Evolutionary conservation across 2,113 vertebrate species (phyloP), one percentile per base, ranked within the genome.

Genomic region (Otus sunia): DNA sequence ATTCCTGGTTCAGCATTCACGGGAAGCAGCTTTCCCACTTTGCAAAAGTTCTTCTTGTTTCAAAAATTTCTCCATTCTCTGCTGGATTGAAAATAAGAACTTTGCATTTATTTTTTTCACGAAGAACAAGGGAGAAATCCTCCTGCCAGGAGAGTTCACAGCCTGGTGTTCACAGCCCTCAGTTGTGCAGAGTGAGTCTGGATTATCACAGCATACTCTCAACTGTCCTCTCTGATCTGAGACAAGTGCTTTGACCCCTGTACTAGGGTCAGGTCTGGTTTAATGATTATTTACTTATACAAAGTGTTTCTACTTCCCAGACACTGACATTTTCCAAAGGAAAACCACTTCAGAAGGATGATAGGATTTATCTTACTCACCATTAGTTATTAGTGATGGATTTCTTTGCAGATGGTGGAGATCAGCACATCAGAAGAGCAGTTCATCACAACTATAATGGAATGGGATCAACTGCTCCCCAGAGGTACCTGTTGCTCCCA

Each of bases 161-260:
- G 30, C 30, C 55, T 67, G 29, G 11, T 64, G 21, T 19, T 55
- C 13, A 29, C 52, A 89, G 67, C 25, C 39, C 22, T 63, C 1
- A 1, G 23, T 9, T 1, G 0, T 3, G 12, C 0, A 1, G 34
- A 50, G 19, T 3, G 4, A 29, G 25, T 23, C 72, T 79, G 60
- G 39, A 17, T 79, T 66, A 67, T 36, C 64, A 52, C 15, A 45
- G 50, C 1, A 0, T 53, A 13, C 30, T 41, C 67, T 37, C 47
- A 30, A 1, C 34, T 43, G n/a, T 39, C 41, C 20, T 62, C 47
- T 67, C 29, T 27, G 64, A 19, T 2, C 56, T 36, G 22, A 64
- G 68, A 68, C 21, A 45, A 64, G 43, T 13, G 34, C 52, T 59
- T 52, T 41, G 30, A 64, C 34, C 26, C 3, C 26, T 49, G 14